A percentile compares a stretch with the other conserved stretches of the same genome.
These are phyloP conservation scores for Caenorhabditis tropicalis DNA, from an alignment of 1,140 invertebrate genomes.

Conservation along the genomic window DNA sequence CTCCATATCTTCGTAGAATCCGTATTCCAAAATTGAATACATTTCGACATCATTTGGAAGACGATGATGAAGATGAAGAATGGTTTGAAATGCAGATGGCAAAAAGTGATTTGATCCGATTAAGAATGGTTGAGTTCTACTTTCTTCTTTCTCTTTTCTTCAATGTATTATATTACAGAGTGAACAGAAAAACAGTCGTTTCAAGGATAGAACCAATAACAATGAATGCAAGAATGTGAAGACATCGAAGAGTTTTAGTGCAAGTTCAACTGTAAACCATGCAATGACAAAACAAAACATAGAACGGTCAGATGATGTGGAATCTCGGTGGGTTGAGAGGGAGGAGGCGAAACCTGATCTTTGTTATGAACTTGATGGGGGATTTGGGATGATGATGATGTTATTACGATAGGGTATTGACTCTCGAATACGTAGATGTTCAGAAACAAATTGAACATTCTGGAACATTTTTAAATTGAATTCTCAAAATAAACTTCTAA, in stretches of 20 bases:
- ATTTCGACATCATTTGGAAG: constrained; percentile 17
- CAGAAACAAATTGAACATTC: too few relatives aligned
- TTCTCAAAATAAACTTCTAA: too few relatives aligned
- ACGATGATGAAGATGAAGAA: constrained; percentile 18
- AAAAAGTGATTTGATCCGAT: constrained; percentile 24
- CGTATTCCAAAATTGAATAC: constrained; percentile 19
- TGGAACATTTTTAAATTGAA: too few relatives aligned
- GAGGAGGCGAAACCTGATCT: too few relatives aligned
- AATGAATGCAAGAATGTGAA: not conserved
- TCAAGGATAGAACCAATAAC: constrained; percentile 23
- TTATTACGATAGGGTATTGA: too few relatives aligned
- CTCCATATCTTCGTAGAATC: constrained; percentile 1
- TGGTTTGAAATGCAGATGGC: constrained; percentile 37
- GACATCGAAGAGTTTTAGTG: constrained; percentile 12
- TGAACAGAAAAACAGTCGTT: not conserved
- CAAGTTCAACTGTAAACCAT: not conserved
- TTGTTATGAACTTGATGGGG: not conserved
- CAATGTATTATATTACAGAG: not conserved
- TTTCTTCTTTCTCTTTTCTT: not conserved
- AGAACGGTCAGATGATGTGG: constrained; percentile 23
- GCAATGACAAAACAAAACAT: constrained; percentile 7
- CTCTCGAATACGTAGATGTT: too few relatives aligned
- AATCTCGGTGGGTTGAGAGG: constrained; percentile 1
- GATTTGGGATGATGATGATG: not conserved
- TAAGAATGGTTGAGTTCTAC: not conserved